A percentile compares a stretch with the other conserved stretches of the same genome.
Conservation (phyloP, 1,140 invertebrate species). For the Drosophila santomea region DNA sequence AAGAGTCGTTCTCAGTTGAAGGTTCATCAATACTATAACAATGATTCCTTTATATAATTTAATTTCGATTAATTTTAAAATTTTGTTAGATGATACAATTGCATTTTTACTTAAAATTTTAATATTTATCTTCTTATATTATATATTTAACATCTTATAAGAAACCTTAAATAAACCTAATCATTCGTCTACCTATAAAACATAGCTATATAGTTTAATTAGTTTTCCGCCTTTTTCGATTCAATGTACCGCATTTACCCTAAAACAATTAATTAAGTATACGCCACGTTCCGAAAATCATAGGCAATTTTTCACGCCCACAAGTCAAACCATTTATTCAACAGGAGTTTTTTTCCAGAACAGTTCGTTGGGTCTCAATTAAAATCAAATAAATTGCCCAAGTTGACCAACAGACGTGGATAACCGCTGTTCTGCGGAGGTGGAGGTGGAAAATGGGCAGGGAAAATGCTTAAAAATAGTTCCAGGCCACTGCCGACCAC, state of each 20-base stretch:
- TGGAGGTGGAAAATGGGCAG: conserved; percentile 1
- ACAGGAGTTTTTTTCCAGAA: conserved; percentile 4
- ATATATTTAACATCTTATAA: no score
- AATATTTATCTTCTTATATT: no score
- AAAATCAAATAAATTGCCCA: conserved; percentile 40
- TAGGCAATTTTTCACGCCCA: conserved; percentile 26
- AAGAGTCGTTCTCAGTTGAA: background rate
- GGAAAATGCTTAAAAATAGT: conserved; percentile 43
- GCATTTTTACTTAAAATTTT: no score
- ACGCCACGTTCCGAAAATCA: background rate
- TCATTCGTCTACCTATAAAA: no score
- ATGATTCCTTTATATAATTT: background rate
- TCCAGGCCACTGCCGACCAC: background rate
- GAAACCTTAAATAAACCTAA: no score
- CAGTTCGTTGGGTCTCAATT: conserved; percentile 41
- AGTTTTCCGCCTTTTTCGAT: background rate
- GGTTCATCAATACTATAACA: background rate
- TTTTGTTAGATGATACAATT: no score
- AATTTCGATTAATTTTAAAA: no score
- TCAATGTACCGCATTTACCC: background rate
- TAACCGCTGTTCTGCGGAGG: conserved; percentile 13
- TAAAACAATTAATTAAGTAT: conserved; percentile 9
- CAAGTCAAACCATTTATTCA: conserved; percentile 3
- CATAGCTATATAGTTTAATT: background rate
- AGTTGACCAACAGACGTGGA: conserved; percentile 36